Evolutionary conservation across 2,888 invertebrate genomes (phyloP), one percentile per base, ranked within the genome.

Genomic region (Cetonia aurata): DNA sequence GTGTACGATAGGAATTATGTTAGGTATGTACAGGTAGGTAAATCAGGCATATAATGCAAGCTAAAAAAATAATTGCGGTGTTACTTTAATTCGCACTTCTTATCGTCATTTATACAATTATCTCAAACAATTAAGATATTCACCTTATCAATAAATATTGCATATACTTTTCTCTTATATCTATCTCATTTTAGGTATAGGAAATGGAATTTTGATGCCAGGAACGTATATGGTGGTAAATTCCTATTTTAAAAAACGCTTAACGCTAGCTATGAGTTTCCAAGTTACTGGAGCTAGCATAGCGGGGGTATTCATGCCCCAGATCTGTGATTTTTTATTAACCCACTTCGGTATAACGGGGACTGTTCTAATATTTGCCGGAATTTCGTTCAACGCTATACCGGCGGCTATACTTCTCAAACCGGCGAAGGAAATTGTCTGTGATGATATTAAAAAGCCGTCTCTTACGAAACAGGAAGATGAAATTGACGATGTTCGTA

Each of bases 231-330:
- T 87, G 56, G 86, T 87, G 0, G 79, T 86, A 37, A 87, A 86
- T 73, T 83, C 86, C 1, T 87, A 87, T 72, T 87, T 87, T 76
- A 83, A 84, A 59, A 82, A 85, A 75, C 84, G 82, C 75, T 82
- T 87, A 56, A 85, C 86, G 33, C 74, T 86, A 67, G 87, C 87
- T 1, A 82, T 86, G 75, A 86, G 86, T 46, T 78, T 86, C 17
- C 83, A 85, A 9, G 83, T 86, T 55, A 86, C 87, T 6, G 80
- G 86, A 42, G 85, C 86, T 1, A 86, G 86, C 37, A 73, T 87
- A 25, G 84, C 86, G 0, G 85, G 86, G 0, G 85, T 87, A 42
- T 74, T 86, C 42, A 85, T 87, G 84, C 87, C 87, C 0, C 82
- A 86, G 66, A 72, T 87, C 33, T 85, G 86, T 74, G 84, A 84